Base-by-base conservation (phyloP, 2,797 vertebrate species). In the Nyctibius grandis region DNA sequence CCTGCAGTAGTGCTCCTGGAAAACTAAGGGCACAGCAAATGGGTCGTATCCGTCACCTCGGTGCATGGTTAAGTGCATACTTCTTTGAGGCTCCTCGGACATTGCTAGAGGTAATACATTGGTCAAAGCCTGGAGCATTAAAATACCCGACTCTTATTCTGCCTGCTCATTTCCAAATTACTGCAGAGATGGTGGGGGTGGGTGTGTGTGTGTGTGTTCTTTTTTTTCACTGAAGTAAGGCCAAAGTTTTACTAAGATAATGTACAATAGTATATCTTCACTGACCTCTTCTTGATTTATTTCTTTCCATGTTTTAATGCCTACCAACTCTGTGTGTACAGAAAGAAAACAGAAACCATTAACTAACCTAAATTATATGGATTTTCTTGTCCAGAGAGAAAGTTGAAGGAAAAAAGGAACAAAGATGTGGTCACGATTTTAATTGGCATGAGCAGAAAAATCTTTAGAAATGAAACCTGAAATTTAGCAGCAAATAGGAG, bases 1-100 rank as follows among this genome's bases (percentile, higher is more conserved):
- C 25, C 45, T 54, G 44, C n/a, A 40, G 34, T 14, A 33, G 34
- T 0, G 0, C 20, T 79, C 6, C n/a, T 79, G 50, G 72, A 36
- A 21, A 70, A 45, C 6, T 12, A 25, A 13, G 11, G 36, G 56
- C 12, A 40, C n/a, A 69, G 64, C n/a, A 40, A 31, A 56, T 1
- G 5, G 36, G 28, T 42, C 1, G 3, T 26, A 44, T 47, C 38
- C 40, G 15, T 61, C 38, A 38, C 28, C 40, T 47, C 1, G 0
- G 28, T 42, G 44, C 2, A 0, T 10, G 26, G 33, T 16, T 36
- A 44, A 65, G 51, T 20, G 25, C 1, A 1, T n/a, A 9, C 25
- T 40, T 29, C 68, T 72, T 7, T 57, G 61, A 54, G 36, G 26
- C 29, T 63, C 17, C n/a, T 29, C 2, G 11, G n/a, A 19, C 8